Base-by-base conservation (phyloP, 37 sponge, comb jelly and placozoan species). In the Agelas oroides region DNA sequence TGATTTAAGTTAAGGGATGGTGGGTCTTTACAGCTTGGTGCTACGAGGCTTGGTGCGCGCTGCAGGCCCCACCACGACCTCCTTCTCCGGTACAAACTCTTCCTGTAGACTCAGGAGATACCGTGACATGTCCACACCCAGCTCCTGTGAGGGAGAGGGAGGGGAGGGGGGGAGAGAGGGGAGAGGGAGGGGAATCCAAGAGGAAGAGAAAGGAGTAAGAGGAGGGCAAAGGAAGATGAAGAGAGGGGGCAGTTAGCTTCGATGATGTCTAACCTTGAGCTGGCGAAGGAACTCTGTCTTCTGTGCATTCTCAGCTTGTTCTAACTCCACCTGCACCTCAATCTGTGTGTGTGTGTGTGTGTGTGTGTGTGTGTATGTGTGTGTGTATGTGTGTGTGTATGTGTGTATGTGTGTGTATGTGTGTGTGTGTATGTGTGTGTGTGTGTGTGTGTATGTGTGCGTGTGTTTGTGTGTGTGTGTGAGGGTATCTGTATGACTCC, bases 61-160 rank as follows among this genome's bases (percentile, higher is more conserved):
- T 0, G 74, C 35, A 28, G 86, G 71, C 0, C 81, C 77, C 0
- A 90, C 76, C 25, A 90, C 63, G 38, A 90, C 30, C 76, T 90
- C 91, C 68, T 90, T 80, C 37, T 85, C 58, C 5, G 79, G 56
- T 16, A 31, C 65, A 34, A 75, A 85, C 65, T 80, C 32, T 28
- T 86, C 86, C 58, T 88, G 88, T 52, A 83, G 82, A 34, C 68
- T 59, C 30, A 88, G 65, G 2, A 88, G 73, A 63, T 91, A 94
- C 25, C 68, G 56, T 17, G 92, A 91, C 81, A 87, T 87, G 71
- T 94, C 95, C 53, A 94, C 95, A 2, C 89, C 89, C 27, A 94
- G 81, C 15, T 55, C 64, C 54, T 80, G 70, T 39, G 46, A 12
- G 46, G 46, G 85, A 76, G 46, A 46, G 6, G 46, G 46, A 46